These are phyloP conservation scores for Hyaena hyaena DNA, from an alignment of 2,113 vertebrate species.

Conservation along the genomic window DNA sequence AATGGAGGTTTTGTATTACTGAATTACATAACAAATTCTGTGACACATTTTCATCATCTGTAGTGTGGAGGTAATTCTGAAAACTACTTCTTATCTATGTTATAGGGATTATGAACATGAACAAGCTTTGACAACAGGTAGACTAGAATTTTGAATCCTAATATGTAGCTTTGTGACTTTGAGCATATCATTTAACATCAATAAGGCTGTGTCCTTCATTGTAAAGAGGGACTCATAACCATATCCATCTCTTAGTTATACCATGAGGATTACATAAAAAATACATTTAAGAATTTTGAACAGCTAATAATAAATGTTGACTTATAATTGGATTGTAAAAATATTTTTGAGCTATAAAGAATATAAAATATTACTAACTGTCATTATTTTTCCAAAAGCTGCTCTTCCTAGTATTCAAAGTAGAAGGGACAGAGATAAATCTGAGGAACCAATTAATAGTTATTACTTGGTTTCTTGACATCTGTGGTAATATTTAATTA, in stretches of 20 bases:
- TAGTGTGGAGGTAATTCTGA: neutral
- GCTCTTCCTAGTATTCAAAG: neutral
- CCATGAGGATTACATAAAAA: neutral
- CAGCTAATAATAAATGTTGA: neutral
- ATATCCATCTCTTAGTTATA: neutral
- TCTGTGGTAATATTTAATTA: conserved; percentile 6
- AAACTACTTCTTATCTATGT: neutral
- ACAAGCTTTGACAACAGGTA: neutral
- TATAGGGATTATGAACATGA: neutral
- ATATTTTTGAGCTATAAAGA: neutral
- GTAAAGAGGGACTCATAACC: neutral
- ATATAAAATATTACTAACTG: neutral
- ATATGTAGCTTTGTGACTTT: neutral
- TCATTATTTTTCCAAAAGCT: neutral
- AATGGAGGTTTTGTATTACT: neutral
- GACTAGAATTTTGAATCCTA: neutral
- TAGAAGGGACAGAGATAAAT: neutral
- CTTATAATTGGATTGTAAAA: neutral
- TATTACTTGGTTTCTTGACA: neutral
- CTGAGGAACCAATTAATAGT: neutral
- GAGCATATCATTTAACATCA: neutral
- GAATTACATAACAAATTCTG: neutral
- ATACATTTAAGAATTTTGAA: neutral
- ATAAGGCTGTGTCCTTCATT: neutral
- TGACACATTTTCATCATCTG: neutral